Evolutionary conservation across 2,888 invertebrate species (phyloP).

Genomic region (Drosophila subquinaria): DNA sequence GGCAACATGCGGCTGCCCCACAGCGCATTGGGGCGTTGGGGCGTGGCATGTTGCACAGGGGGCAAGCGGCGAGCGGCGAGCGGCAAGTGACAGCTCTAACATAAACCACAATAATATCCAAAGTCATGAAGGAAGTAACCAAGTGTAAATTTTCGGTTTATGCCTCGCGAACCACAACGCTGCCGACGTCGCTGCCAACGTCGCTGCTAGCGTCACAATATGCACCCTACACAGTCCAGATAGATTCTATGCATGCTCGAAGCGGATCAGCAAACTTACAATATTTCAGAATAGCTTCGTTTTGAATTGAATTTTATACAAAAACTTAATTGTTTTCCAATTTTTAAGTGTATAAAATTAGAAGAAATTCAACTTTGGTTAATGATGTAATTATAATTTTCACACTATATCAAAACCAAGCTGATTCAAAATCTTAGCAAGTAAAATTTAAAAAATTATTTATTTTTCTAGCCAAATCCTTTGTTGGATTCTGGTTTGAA

Average conservation of each 20-base stretch:
- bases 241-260: not conserved
- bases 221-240: slow-evolving; percentile 42
- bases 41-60: slow-evolving; percentile 17
- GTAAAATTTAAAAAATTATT: no score
- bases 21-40: slow-evolving; percentile 39
- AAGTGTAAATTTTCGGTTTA: slow-evolving; percentile 80
- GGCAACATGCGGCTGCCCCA: slow-evolving; percentile 35
- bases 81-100: slow-evolving; percentile 77
- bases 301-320: no score
- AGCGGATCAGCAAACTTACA: no score
- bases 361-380: no score
- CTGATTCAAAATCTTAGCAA: no score
- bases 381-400: no score
- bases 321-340: no score
- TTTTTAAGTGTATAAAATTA: no score
- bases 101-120: slow-evolving; percentile 81
- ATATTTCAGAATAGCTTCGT: no score
- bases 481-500: no score
- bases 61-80: slow-evolving; percentile 6
- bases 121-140: slow-evolving; percentile 81
- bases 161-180: slow-evolving; percentile 65
- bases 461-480: no score
- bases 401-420: no score
- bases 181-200: slow-evolving; percentile 33
- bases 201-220: slow-evolving; percentile 18